phyloP scores from a whole-genome alignment of 1,140 invertebrate genomes.

The Camponotus pennsylvanicus region DNA sequence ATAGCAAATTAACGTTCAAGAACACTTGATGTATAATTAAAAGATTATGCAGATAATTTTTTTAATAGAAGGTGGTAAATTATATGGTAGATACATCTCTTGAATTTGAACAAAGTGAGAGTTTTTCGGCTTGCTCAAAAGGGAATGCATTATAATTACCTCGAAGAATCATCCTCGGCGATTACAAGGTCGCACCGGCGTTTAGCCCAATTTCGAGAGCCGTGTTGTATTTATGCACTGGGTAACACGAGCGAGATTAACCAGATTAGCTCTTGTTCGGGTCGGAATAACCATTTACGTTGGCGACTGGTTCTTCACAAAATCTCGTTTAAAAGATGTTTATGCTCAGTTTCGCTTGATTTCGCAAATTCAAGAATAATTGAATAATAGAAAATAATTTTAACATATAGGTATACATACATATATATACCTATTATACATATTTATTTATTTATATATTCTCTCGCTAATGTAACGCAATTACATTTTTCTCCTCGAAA shows the following conservation, averaged over 20 bases:
- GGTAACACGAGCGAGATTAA: conserved; percentile 74
- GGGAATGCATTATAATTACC: conserved; percentile 48
- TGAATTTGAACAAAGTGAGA: background rate
- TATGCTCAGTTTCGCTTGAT: background rate
- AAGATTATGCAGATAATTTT: background rate
- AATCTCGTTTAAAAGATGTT: background rate
- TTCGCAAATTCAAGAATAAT: background rate
- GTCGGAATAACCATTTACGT: conserved; percentile 58
- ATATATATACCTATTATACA: too few relatives aligned
- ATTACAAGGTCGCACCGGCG: conserved; percentile 54
- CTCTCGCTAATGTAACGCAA: background rate
- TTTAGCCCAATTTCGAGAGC: conserved; percentile 72
- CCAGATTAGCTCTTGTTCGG: conserved; percentile 78
- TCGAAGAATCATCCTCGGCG: conserved; percentile 18
- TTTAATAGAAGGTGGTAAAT: background rate
- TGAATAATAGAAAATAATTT: background rate
- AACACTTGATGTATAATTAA: background rate
- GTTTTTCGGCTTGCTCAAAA: background rate
- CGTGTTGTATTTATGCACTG: conserved; percentile 73
- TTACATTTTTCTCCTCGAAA: conserved; percentile 13
- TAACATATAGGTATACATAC: too few relatives aligned
- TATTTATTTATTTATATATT: background rate
- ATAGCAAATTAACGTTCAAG: background rate
- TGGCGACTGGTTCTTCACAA: background rate
- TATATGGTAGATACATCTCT: background rate